phyloP scores from a whole-genome alignment of 2,113 vertebrate species.

The Ardeotis arabs region DNA sequence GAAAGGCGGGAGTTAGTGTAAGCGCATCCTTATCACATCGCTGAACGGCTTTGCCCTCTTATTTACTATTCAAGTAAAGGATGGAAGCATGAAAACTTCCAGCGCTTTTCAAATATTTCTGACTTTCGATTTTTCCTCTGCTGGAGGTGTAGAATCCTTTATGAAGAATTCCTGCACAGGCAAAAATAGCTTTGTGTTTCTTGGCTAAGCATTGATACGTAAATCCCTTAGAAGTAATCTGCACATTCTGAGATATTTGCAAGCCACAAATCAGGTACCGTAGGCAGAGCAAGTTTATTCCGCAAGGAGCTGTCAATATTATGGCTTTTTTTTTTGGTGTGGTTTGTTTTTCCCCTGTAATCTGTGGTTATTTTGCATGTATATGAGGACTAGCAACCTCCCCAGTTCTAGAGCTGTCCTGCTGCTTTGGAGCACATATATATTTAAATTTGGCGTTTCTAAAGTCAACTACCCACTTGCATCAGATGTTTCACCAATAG shows the following conservation, averaged over 20 bases:
- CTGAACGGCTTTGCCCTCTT: neutral
- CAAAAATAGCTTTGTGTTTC: neutral
- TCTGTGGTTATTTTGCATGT: neutral
- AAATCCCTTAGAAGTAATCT: neutral
- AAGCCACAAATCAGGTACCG: neutral
- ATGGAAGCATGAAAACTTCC: neutral
- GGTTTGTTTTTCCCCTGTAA: neutral
- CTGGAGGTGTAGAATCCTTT: neutral
- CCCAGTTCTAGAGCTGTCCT: neutral
- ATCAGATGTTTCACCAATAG: neutral
- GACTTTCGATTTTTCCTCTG: neutral
- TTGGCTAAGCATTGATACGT: neutral
- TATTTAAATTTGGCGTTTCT: neutral
- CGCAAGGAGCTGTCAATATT: neutral
- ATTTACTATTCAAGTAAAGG: neutral
- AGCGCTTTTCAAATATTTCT: neutral
- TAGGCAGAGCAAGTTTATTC: neutral
- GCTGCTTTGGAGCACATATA: neutral
- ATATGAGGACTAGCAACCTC: neutral
- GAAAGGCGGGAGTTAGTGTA: neutral
- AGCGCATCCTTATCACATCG: neutral
- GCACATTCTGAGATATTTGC: neutral
- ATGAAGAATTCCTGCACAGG: neutral
- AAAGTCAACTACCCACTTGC: neutral
- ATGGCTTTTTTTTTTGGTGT: neutral